Percentiles rank a stretch among this genome's conserved stretches.
Evolutionary conservation across 2,113 vertebrate species (phyloP).

Genomic region (Pituophis catenifer): DNA sequence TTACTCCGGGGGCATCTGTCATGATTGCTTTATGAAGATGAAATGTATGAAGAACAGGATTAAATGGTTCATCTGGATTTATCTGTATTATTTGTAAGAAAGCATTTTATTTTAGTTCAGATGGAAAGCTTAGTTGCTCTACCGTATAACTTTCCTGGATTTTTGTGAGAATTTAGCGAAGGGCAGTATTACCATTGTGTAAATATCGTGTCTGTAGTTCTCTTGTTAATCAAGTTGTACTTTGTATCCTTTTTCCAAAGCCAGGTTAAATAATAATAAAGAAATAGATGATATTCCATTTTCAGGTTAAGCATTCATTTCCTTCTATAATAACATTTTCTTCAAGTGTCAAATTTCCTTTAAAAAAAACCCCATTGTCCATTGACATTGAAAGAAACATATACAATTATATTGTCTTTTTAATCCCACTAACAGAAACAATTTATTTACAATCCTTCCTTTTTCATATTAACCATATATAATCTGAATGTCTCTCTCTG

Average conservation of each 20-base stretch:
- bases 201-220: background rate
- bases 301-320: background rate
- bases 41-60: background rate
- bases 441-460: background rate
- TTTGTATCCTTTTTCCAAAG: background rate
- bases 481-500: background rate
- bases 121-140: background rate
- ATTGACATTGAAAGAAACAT: background rate
- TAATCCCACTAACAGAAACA: background rate
- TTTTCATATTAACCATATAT: background rate
- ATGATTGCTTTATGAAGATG: background rate
- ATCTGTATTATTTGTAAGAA: background rate
- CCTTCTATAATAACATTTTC: background rate
- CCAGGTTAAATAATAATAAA: background rate
- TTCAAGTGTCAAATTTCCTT: background rate
- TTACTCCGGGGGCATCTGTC: background rate
- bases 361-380: background rate
- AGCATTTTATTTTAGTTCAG: background rate
- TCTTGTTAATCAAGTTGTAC: background rate
- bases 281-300: background rate
- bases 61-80: slow-evolving; percentile 16
- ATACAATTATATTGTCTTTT: background rate
- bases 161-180: background rate
- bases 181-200: background rate
- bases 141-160: background rate